Conservation (phyloP, 2,113 vertebrate species). For the Mionectes macconnelli region DNA sequence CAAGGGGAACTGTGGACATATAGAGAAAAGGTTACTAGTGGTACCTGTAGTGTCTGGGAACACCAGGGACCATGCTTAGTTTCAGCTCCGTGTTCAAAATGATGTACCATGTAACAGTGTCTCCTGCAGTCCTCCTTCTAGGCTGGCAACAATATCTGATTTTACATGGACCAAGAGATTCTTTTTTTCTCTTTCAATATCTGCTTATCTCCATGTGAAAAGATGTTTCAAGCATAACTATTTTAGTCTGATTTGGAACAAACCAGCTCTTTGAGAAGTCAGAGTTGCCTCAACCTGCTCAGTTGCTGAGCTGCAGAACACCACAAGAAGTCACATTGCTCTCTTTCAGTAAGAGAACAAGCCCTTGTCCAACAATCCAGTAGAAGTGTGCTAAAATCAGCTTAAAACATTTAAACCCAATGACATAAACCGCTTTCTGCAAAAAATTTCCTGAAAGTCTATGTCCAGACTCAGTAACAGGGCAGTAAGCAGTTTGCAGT, state of each 20-base stretch:
- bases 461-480: neutral
- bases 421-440: neutral
- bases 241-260: neutral
- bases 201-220: neutral
- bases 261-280: neutral
- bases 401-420: neutral
- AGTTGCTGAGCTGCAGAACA: neutral
- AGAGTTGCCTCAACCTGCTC: neutral
- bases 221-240: neutral
- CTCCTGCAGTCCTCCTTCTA: neutral
- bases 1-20: neutral
- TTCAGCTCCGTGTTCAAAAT: neutral
- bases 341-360: neutral
- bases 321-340: neutral
- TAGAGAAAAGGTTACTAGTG: neutral
- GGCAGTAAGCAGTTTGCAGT: neutral
- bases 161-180: neutral
- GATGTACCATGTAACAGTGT: neutral
- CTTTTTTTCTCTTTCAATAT: neutral
- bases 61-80: neutral
- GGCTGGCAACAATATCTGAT: neutral
- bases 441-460: neutral
- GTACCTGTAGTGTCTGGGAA: neutral
- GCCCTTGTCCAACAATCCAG: neutral
- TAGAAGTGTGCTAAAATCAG: neutral